phyloP scores from a whole-genome alignment of 2,888 invertebrate genomes.

The Hoplodrina blanda region DNA sequence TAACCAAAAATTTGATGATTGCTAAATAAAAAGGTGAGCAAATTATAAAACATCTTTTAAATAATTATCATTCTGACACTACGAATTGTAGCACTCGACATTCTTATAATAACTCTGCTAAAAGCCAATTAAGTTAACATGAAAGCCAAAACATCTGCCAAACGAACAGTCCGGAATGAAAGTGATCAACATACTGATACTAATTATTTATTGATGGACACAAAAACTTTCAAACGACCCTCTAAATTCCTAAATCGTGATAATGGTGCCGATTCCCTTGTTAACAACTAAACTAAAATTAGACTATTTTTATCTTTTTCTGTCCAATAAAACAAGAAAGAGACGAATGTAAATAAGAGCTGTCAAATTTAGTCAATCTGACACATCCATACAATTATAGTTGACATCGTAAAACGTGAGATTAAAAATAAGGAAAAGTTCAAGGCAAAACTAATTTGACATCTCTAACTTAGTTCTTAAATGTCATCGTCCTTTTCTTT shows the following conservation, averaged over 20 bases:
- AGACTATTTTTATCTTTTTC: too few relatives aligned
- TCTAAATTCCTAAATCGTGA: constrained; percentile 28
- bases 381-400: too few relatives aligned
- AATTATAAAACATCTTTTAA: background rate
- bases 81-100: constrained; percentile 11
- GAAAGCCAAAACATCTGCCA: constrained; percentile 35
- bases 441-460: too few relatives aligned
- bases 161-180: constrained; percentile 20
- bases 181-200: constrained; percentile 41
- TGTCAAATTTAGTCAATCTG: too few relatives aligned
- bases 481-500: too few relatives aligned
- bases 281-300: too few relatives aligned
- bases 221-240: constrained; percentile 29
- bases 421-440: too few relatives aligned
- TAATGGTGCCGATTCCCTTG: too few relatives aligned
- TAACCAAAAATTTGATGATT: background rate
- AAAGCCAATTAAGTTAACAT: constrained; percentile 25
- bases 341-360: too few relatives aligned
- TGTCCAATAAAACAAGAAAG: too few relatives aligned
- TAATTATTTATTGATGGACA: constrained; percentile 30
- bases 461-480: too few relatives aligned
- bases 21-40: constrained; percentile 1
- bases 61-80: background rate
- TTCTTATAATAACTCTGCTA: constrained; percentile 29
- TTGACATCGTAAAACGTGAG: too few relatives aligned